Evolutionary conservation across 2,888 invertebrate genomes (phyloP), one percentile per base, ranked within the genome.

Genomic region (Beris chalybata): DNA sequence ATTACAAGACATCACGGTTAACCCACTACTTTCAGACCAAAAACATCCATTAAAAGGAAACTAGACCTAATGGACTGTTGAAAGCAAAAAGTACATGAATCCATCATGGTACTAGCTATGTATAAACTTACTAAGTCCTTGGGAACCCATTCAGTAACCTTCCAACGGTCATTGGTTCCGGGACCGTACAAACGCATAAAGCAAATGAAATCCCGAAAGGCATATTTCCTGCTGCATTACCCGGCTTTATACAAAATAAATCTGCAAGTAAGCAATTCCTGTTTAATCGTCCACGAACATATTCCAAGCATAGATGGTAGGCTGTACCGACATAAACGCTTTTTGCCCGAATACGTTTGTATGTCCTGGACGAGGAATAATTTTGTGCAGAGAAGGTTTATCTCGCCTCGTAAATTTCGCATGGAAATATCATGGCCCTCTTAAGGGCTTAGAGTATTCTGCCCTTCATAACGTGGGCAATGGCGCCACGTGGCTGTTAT

Each of bases 401-500:
- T 61, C 61, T 61, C 61, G 61, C 43, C 50, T 52, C 52, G 31
- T n/a, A 61, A 43, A 13, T 30, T 29, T n/a, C 61, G 22, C 52
- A 52, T 38, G 61, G 61, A 61, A 61, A 50, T 59, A 31, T 61
- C 43, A 52, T 43, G 61, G 45, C 15, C 38, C 15, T 52, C 15
- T 52, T 61, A 52, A 38, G 50, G 38, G 50, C 50, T 61, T 50
- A 61, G 29, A 52, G 31, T 52, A 43, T 50, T 22, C 38, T 61
- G n/a, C 22, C 31, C 50, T 61, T 61, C 61, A 15, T 52, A 38
- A 50, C 50, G n/a, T 13, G 52, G 43, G 13, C 50, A 52, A 43
- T 61, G 61, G 61, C 61, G 61, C 61, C 61, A 61, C 61, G 52
- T 61, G 61, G 61, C 61, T 52, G 1, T 61, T 61, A 50, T 52